A percentile compares a stretch with the other conserved stretches of the same genome.
Evolutionary conservation across 1,140 invertebrate genomes (phyloP).

Genomic region (Meloidogyne chitwoodi): DNA sequence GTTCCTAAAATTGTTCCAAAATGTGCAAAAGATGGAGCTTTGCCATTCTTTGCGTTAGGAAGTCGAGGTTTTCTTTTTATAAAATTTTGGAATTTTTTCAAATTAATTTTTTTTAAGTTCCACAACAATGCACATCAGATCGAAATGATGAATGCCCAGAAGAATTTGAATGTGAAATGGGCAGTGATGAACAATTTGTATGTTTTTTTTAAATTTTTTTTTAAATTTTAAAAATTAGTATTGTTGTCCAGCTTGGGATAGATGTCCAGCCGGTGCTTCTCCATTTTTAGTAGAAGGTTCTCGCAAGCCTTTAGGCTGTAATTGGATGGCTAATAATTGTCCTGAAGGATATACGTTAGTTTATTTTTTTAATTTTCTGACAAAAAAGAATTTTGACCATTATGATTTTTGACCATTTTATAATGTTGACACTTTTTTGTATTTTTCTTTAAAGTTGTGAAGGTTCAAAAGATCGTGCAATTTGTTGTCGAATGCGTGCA

Average conservation of each 20-base stretch:
- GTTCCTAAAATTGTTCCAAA: slow-evolving; percentile 47
- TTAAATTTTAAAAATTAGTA: slow-evolving; percentile 14
- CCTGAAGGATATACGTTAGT: slow-evolving; percentile 53
- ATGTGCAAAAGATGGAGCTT: slow-evolving; percentile 39
- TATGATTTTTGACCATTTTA: background rate
- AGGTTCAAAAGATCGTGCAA: slow-evolving; percentile 46
- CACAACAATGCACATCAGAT: slow-evolving; percentile 36
- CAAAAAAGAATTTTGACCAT: background rate
- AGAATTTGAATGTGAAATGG: slow-evolving; percentile 44
- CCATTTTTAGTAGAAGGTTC: slow-evolving; percentile 47
- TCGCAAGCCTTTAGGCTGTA: slow-evolving; percentile 48
- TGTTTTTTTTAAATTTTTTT: background rate
- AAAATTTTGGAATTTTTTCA: background rate
- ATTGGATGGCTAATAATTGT: slow-evolving; percentile 55
- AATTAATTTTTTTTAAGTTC: slow-evolving; percentile 18
- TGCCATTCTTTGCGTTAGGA: slow-evolving; percentile 48
- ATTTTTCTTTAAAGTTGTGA: slow-evolving; percentile 36
- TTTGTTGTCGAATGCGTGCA: slow-evolving; percentile 40
- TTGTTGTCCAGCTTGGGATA: slow-evolving; percentile 48
- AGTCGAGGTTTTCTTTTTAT: slow-evolving; percentile 25
- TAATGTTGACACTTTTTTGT: too few relatives aligned
- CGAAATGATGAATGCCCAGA: slow-evolving; percentile 48
- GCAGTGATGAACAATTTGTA: slow-evolving; percentile 35
- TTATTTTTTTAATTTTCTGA: too few relatives aligned
- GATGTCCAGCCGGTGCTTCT: slow-evolving; percentile 40